Base-by-base conservation (phyloP, 1,140 invertebrate genomes). In the Papilio aristodemus region DNA sequence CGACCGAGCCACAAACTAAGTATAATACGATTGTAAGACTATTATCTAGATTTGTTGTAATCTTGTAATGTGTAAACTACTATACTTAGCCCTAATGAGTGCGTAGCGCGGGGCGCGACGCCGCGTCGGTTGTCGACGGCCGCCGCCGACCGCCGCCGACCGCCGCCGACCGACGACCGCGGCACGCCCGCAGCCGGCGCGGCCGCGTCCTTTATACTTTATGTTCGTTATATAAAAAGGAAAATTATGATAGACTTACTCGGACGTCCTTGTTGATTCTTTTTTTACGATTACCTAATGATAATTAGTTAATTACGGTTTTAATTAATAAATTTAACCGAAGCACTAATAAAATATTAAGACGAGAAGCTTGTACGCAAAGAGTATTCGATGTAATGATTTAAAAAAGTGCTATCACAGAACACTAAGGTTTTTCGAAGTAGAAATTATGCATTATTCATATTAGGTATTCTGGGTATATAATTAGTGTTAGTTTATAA, bases 261-360 rank as follows among this genome's bases (percentile, higher is more conserved):
- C 75, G 81, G 81, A 83, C 83, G 88, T 92, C 90, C 90, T 91
- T 86, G 81, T 84, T 91, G 76, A 86, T 86, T 90, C 81, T 85
- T 86, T 78, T 80, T 76, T 80, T 81, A 81, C 75, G 67, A 83
- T 80, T 83, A 89, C 84, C 87, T 91, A 92, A 92, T 91, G 87
- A 92, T 92, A 92, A 92, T 92, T 92, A 92, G 91, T 92, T 92
- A 92, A 92, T 92, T 92, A 92, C 91, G 91, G 91, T 92, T 92
- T 89, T 86, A 91, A 92, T 90, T 86, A 90, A 87, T 92, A 91
- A 92, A 90, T 91, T 86, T 90, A 90, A 91, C 81, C 78, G 83
- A 87, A 88, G 79, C 87, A 88, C 85, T 90, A 87, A 66, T 66
- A 66, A 91, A 88, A 72, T 72, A 71, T 76, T 87, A 87, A 90